These are phyloP conservation scores for Scaptomyza tumidula DNA, from an alignment of 2,888 invertebrate genomes.

Conservation along the genomic window DNA sequence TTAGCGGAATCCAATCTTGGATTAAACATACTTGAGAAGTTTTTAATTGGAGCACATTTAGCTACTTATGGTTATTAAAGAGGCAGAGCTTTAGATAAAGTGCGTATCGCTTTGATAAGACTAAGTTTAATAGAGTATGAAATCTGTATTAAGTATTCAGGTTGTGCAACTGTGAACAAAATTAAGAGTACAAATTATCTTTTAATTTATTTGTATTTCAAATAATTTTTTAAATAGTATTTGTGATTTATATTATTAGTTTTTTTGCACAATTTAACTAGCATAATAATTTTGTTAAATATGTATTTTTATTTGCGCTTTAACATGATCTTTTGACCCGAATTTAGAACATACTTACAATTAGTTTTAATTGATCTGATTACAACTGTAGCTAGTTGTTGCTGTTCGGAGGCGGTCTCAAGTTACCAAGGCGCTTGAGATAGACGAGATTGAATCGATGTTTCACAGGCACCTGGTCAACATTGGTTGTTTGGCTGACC, in stretches of 20 bases:
- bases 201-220: background rate
- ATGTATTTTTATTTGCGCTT: background rate
- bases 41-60: constrained; percentile 34
- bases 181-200: background rate
- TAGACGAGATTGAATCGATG: constrained; percentile 61
- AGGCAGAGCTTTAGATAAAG: constrained; percentile 25
- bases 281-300: background rate
- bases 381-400: constrained; percentile 39
- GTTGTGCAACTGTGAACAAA: background rate
- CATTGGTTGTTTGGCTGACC: constrained; percentile 63
- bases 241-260: too few species aligned
- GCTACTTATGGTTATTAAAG: constrained; percentile 21
- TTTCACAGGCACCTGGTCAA: constrained; percentile 72
- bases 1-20: constrained; percentile 25
- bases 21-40: constrained; percentile 10
- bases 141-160: background rate
- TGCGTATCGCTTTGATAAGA: background rate
- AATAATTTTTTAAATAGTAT: background rate
- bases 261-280: background rate
- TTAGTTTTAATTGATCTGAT: constrained; percentile 76
- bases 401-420: constrained; percentile 41
- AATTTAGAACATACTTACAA: constrained; percentile 42
- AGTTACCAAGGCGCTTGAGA: constrained; percentile 43
- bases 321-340: constrained; percentile 1
- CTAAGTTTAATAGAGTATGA: background rate